Base-by-base conservation (phyloP, 2,888 invertebrate genomes). In the Sinelater perroti region DNA sequence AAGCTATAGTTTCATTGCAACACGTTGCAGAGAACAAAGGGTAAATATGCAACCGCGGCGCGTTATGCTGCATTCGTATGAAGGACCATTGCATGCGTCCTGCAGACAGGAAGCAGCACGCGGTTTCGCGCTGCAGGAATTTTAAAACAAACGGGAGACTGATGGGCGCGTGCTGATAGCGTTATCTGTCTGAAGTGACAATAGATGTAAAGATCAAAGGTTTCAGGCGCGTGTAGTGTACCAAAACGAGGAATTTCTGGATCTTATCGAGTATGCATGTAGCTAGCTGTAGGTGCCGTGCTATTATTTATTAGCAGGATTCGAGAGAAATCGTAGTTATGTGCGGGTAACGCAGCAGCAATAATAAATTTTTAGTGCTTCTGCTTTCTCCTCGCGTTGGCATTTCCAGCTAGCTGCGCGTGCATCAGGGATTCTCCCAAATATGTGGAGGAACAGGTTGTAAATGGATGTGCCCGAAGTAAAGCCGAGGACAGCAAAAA, bases 51-150 rank as follows among this genome's bases (percentile, higher is more conserved):
- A 44, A 13, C 24, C 13, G 21, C 8, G 20, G 24, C 30, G 13
- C 13, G 13, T 30, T 33, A 33, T 33, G 33, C 17, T 36, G 36
- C 17, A 36, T 36, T 36, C 36, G 10, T 36, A 36, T n/a, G n/a
- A n/a, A 36, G 36, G 17, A 36, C 21, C 20, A 49, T 49, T 36
- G 47, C 47, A 49, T 36, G 14, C 24, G 26, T 49, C 24, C 26
- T 35, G 24, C 49, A 49, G 49, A 49, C 49, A 36, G 49, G 49
- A 49, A 49, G 13, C 10, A 1, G 44, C 16, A 44, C 44, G 35
- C 36, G 33, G 36, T 24, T n/a, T 17, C 17, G 13, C 24, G 36
- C 14, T 21, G 3, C 8, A 20, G 44, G 30, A 30, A 45, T 45
- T 30, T 4, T 30, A 30, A 30, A 30, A 30, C 24, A 6, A 24